phyloP scores from a whole-genome alignment of 2,113 vertebrate genomes.

The Phodopus roborovskii region DNA sequence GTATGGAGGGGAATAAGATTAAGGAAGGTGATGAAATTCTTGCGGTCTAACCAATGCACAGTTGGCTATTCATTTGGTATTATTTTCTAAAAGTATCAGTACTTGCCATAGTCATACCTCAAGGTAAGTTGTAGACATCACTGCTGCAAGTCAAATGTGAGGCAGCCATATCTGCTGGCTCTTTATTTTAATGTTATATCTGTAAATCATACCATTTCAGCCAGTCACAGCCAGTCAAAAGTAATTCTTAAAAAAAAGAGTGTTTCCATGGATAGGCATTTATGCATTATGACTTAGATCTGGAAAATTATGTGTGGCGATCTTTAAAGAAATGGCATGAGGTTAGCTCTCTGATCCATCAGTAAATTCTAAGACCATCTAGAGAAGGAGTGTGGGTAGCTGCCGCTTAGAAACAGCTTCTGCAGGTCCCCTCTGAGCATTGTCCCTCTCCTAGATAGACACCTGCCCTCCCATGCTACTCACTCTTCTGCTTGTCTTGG shows the following conservation, averaged over 20 bases:
- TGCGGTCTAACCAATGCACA: neutral
- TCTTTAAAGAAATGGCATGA: neutral
- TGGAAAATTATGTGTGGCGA: neutral
- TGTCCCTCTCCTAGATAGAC: rapidly evolving
- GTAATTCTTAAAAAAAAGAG: neutral
- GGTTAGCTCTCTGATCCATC: neutral
- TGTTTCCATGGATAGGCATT: neutral
- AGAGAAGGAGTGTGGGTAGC: neutral
- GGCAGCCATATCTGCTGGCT: neutral
- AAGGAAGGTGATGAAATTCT: neutral
- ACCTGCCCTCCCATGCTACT: rapidly evolving
- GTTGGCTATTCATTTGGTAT: neutral
- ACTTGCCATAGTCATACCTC: neutral
- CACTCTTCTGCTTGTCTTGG: neutral
- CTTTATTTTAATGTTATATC: neutral
- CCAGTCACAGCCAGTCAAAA: no score
- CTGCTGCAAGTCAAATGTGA: neutral
- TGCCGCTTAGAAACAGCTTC: neutral
- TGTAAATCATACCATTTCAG: neutral
- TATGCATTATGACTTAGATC: neutral
- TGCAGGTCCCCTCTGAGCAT: neutral
- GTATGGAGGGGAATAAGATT: neutral
- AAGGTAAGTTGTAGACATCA: neutral
- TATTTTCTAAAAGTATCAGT: neutral
- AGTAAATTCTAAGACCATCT: neutral